These are phyloP conservation scores for Sporophila hypoxantha DNA, from an alignment of 2,113 vertebrate genomes.

Conservation along the genomic window DNA sequence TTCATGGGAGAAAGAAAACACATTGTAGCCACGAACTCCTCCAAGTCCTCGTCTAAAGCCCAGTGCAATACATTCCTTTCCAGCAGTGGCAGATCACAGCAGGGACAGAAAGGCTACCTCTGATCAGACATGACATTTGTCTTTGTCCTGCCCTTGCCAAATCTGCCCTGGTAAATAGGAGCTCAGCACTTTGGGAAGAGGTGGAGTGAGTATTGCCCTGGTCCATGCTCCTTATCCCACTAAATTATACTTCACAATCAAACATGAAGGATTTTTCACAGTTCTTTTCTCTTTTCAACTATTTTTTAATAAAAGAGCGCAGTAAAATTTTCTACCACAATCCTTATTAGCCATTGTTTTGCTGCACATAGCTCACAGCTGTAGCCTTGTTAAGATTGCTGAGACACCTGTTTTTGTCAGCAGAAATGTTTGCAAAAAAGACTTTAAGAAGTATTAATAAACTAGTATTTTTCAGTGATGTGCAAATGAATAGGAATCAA, in stretches of 20 bases:
- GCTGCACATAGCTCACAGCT: neutral
- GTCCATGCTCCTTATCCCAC: neutral
- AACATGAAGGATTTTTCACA: neutral
- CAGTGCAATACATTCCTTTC: neutral
- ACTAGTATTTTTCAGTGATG: neutral
- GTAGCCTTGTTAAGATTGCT: neutral
- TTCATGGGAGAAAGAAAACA: conserved; percentile 11
- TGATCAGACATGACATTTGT: neutral
- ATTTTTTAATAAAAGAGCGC: neutral
- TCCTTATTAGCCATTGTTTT: neutral
- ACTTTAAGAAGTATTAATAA: neutral
- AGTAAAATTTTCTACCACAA: neutral
- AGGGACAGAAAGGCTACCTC: neutral
- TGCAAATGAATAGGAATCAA: neutral
- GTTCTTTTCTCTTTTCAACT: neutral
- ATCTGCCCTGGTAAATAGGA: neutral
- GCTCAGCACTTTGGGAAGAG: neutral
- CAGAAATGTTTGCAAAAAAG: neutral
- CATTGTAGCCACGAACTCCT: neutral
- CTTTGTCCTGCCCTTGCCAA: neutral
- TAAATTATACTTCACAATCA: neutral
- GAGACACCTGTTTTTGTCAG: neutral
- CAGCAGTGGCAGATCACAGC: neutral
- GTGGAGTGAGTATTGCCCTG: neutral
- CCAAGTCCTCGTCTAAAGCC: neutral